phyloP scores from a whole-genome alignment of 2,113 vertebrate genomes.

The Hystrix brachyura region DNA sequence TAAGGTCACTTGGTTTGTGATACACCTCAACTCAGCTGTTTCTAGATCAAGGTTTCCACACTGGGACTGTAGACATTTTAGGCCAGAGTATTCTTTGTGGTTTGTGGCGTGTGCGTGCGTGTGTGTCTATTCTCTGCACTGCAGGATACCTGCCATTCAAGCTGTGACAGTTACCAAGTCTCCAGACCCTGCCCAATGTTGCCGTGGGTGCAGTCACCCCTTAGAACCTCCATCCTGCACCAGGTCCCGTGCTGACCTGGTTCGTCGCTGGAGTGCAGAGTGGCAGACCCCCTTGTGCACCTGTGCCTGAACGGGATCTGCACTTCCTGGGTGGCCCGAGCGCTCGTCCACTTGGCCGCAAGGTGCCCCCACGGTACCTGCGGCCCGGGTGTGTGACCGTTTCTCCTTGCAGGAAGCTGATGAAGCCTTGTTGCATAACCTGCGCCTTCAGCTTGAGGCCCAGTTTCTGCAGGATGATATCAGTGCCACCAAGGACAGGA shows the following conservation, averaged over 20 bases:
- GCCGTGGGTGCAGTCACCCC: background rate
- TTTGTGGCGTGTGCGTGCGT: background rate
- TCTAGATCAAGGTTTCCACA: background rate
- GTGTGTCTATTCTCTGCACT: background rate
- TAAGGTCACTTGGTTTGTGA: background rate
- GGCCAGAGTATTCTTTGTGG: background rate
- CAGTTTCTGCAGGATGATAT: slow-evolving; percentile 97
- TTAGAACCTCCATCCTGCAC: background rate
- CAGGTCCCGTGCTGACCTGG: background rate
- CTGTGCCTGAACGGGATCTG: background rate
- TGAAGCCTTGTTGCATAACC: slow-evolving; percentile 92
- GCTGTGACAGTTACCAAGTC: background rate
- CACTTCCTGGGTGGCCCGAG: fast-evolving
- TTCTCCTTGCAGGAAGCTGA: slow-evolving; percentile 93
- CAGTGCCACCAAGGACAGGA: slow-evolving; percentile 94
- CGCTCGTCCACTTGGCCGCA: background rate
- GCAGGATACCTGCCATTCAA: background rate
- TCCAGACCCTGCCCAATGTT: background rate
- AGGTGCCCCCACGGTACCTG: fast-evolving
- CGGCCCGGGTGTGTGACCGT: fast-evolving
- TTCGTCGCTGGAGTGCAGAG: background rate
- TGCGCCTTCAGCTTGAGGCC: slow-evolving; percentile 95
- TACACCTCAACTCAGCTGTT: background rate
- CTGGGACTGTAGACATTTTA: background rate
- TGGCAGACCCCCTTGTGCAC: background rate